A percentile compares a stretch with the other conserved stretches of the same genome.
These are phyloP conservation scores for Motacilla tschutschensis DNA, from an alignment of 2,113 vertebrate genomes.

Conservation along the genomic window DNA sequence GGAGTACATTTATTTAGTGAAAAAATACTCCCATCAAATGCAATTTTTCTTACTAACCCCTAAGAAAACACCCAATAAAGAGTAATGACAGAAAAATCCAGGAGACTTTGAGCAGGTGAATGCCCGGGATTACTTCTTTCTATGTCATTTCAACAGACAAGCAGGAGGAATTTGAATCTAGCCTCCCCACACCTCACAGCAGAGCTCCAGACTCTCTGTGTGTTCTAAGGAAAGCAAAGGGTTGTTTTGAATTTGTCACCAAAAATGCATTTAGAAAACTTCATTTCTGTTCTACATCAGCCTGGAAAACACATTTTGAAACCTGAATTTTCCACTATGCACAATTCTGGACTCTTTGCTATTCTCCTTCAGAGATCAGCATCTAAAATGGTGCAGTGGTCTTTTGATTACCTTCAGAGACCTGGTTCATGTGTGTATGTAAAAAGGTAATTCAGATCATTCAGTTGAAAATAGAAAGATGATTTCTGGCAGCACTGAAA, in stretches of 20 bases:
- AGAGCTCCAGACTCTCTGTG: background rate
- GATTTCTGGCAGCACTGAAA: slow-evolving; percentile 5
- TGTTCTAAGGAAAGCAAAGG: background rate
- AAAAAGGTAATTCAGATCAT: background rate
- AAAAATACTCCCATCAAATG: background rate
- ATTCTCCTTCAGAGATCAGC: background rate
- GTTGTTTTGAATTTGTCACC: background rate
- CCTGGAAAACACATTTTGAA: background rate
- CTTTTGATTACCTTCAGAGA: background rate
- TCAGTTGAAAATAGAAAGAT: slow-evolving; percentile 1
- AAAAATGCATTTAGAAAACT: background rate
- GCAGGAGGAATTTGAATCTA: background rate
- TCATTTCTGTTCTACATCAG: background rate
- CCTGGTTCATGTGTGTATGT: background rate
- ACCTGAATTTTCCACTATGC: background rate
- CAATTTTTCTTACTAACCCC: background rate
- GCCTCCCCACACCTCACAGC: background rate
- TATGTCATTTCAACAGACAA: background rate
- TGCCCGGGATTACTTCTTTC: background rate
- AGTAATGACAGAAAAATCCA: background rate
- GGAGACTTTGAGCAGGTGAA: background rate
- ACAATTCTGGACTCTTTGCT: background rate
- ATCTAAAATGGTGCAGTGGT: background rate
- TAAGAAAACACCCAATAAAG: background rate
- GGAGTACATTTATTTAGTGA: background rate